These are phyloP conservation scores for Salvelinus namaycush DNA, from an alignment of 2,113 vertebrate genomes.

Conservation along the genomic window DNA sequence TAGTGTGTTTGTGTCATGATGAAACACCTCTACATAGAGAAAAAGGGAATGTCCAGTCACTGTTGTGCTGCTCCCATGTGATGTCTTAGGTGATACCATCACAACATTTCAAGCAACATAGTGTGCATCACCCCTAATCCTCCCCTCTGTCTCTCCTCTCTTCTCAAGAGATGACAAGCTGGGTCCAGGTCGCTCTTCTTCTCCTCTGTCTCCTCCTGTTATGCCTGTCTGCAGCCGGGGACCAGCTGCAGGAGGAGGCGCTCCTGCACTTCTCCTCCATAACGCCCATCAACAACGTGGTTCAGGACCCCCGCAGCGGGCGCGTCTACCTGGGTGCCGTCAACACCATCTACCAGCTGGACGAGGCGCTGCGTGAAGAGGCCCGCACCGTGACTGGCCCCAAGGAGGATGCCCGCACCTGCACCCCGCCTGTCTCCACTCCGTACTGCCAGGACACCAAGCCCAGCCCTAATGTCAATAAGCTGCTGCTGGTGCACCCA, in stretches of 20 bases:
- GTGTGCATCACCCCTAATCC: not conserved
- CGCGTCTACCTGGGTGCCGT: conserved; percentile 87
- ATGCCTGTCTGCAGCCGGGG: conserved; percentile 12
- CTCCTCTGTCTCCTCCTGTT: conserved; percentile 53
- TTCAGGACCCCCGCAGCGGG: conserved; percentile 76
- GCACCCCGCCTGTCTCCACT: conserved; percentile 86
- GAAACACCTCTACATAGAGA: too few species aligned
- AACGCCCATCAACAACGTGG: conserved; percentile 86
- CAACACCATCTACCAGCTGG: conserved; percentile 86
- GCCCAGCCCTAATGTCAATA: conserved; percentile 85
- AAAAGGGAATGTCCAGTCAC: too few species aligned
- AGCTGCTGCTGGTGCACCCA: conserved; percentile 86
- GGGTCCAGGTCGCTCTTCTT: conserved; percentile 54
- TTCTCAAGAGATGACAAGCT: conserved; percentile 72
- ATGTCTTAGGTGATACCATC: not conserved
- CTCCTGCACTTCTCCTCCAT: conserved; percentile 61
- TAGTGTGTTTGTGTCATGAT: too few species aligned
- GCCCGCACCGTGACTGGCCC: conserved; percentile 74
- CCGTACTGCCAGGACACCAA: conserved; percentile 74
- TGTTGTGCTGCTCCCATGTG: too few species aligned
- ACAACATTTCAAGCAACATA: too few species aligned
- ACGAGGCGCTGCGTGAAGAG: conserved; percentile 63
- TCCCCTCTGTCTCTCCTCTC: conserved; percentile 21
- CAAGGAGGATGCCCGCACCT: conserved; percentile 79
- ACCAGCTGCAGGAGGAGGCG: conserved; percentile 40